Percentiles rank a stretch among this genome's conserved stretches.
Evolutionary conservation across 2,797 vertebrate species (phyloP).

Genomic region (Trichosurus vulpecula): DNA sequence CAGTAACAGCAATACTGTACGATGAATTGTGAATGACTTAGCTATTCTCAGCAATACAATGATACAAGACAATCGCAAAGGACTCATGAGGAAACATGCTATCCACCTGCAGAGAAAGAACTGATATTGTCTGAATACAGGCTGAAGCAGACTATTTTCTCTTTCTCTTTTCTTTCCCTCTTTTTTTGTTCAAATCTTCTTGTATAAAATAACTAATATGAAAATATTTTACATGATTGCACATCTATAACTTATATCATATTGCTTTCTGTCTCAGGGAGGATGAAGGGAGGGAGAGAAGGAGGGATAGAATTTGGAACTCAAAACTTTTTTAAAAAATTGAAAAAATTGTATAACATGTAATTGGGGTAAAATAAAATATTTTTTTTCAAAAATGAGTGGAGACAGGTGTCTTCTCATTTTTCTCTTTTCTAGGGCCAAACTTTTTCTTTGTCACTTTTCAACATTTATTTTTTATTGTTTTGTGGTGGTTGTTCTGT

Average conservation of each 20-base stretch:
- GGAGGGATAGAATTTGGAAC: neutral
- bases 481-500: neutral
- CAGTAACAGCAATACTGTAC: neutral
- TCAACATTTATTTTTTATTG: neutral
- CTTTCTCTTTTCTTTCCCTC: neutral
- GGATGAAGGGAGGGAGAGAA: no score
- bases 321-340: neutral
- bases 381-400: neutral
- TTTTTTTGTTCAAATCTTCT: neutral
- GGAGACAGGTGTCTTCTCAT: neutral
- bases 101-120: neutral
- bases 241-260: neutral
- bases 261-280: neutral
- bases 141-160: neutral
- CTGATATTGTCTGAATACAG: neutral
- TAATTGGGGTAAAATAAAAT: neutral
- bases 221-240: neutral
- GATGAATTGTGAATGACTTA: neutral
- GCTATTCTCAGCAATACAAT: neutral
- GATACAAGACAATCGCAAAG: neutral
- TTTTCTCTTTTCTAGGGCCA: neutral
- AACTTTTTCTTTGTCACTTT: neutral
- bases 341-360: no score
- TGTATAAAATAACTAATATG: neutral
- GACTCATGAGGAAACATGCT: neutral